Conservation (phyloP, 2,888 invertebrate species). For the Pandemis heparana region DNA sequence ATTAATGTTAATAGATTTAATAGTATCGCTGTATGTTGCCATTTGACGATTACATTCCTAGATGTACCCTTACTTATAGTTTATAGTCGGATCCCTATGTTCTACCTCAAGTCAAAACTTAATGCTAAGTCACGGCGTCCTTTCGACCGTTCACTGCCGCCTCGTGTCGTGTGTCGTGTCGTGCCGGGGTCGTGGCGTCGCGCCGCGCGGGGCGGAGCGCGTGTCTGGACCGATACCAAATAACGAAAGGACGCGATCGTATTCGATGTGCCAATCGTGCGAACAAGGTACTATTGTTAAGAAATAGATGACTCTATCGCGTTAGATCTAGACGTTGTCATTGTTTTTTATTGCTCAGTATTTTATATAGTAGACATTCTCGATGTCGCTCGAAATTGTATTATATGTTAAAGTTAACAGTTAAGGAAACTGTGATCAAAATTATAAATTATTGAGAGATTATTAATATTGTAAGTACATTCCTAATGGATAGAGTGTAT, state of each 20-base stretch:
- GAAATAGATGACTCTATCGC: slow-evolving; percentile 77
- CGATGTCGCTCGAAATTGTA: slow-evolving; percentile 80
- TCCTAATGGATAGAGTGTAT: slow-evolving; percentile 81
- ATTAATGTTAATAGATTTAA: slow-evolving; percentile 68
- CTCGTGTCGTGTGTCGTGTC: slow-evolving; percentile 47
- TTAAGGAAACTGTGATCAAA: slow-evolving; percentile 85
- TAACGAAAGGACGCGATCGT: slow-evolving; percentile 74
- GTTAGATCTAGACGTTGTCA: slow-evolving; percentile 78
- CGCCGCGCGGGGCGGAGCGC: slow-evolving; percentile 41
- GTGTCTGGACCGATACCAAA: slow-evolving; percentile 70
- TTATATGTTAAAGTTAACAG: slow-evolving; percentile 83
- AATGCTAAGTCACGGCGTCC: slow-evolving; percentile 79
- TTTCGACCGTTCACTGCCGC: slow-evolving; percentile 56
- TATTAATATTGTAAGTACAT: slow-evolving; percentile 84
- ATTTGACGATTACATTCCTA: slow-evolving; percentile 82
- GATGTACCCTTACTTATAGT: slow-evolving; percentile 76
- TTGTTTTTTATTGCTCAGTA: slow-evolving; percentile 85
- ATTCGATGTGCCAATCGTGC: slow-evolving; percentile 80
- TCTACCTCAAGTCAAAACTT: slow-evolving; percentile 82
- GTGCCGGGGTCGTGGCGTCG: slow-evolving; percentile 44
- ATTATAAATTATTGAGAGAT: slow-evolving; percentile 86
- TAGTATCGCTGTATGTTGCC: slow-evolving; percentile 80
- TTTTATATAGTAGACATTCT: slow-evolving; percentile 77
- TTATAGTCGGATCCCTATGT: slow-evolving; percentile 79
- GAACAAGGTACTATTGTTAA: slow-evolving; percentile 82